These are phyloP conservation scores for Empidonax traillii DNA, from an alignment of 2,113 vertebrate species.

Conservation along the genomic window DNA sequence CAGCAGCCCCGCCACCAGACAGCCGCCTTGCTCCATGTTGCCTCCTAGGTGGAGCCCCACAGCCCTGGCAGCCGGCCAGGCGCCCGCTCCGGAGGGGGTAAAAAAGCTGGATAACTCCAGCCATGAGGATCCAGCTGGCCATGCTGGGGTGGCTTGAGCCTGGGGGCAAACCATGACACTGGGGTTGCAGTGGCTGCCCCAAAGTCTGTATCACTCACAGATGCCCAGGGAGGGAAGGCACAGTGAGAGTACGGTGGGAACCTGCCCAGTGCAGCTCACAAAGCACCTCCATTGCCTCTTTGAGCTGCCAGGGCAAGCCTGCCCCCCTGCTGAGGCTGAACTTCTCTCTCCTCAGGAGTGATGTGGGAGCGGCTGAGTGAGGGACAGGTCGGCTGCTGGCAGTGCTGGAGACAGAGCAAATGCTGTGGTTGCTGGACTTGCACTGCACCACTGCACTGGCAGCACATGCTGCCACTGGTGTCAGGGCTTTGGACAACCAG, in stretches of 20 bases:
- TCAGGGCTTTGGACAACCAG: background rate
- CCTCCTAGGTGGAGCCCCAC: slow-evolving; percentile 17
- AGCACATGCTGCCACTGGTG: fast-evolving
- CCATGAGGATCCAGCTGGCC: background rate
- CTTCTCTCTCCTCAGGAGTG: background rate
- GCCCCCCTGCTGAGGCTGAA: background rate
- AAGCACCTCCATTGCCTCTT: background rate
- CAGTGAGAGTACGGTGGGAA: fast-evolving
- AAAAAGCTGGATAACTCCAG: background rate
- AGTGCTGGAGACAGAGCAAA: background rate
- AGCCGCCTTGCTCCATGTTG: slow-evolving; percentile 40
- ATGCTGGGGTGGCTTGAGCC: fast-evolving
- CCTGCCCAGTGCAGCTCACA: background rate
- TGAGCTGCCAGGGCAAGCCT: background rate
- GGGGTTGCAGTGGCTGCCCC: background rate
- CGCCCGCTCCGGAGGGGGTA: background rate
- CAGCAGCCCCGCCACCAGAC: background rate
- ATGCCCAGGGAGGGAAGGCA: background rate
- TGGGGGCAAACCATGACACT: background rate
- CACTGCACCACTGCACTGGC: fast-evolving
- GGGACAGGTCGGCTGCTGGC: fast-evolving
- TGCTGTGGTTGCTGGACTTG: fast-evolving
- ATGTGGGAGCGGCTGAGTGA: fast-evolving
- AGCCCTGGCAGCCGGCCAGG: slow-evolving; percentile 13
- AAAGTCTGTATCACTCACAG: background rate